phyloP scores from a whole-genome alignment of 1,140 invertebrate species.

The Lerema accius region DNA sequence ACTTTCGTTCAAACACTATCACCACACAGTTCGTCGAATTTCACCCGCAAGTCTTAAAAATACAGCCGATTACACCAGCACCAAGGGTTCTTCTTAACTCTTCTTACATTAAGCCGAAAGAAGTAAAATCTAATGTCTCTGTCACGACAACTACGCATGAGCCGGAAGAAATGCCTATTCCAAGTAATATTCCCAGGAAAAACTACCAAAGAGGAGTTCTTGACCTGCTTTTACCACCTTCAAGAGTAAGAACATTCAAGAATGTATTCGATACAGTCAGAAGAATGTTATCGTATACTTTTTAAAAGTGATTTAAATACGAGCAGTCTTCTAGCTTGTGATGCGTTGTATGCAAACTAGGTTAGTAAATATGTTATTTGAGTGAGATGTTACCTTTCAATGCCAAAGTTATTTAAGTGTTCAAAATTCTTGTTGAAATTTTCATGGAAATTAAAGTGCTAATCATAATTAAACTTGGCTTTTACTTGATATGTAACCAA shows the following conservation, averaged over 20 bases:
- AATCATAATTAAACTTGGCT: no score
- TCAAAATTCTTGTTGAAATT: no score
- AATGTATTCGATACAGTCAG: conserved; percentile 52
- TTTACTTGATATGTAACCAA: no score
- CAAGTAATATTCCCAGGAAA: conserved; percentile 40
- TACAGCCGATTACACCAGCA: conserved; percentile 31
- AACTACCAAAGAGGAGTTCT: conserved; percentile 51
- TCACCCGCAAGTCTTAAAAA: conserved; percentile 37
- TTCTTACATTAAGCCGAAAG: conserved; percentile 32
- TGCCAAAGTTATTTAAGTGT: no score
- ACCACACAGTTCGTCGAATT: conserved; percentile 43
- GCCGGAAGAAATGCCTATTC: conserved; percentile 28
- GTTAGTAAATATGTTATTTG: neutral
- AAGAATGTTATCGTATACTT: conserved; percentile 54
- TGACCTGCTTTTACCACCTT: conserved; percentile 54
- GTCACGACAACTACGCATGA: conserved; percentile 33
- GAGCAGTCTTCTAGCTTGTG: neutral
- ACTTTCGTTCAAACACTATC: conserved; percentile 36
- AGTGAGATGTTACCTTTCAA: no score
- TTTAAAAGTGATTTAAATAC: conserved; percentile 33
- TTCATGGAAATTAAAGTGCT: no score
- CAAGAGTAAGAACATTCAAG: conserved; percentile 56
- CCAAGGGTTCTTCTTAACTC: conserved; percentile 28
- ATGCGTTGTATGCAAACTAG: neutral
- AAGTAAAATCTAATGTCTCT: neutral